These are phyloP conservation scores for Hydropsyche tenuis DNA, from an alignment of 1,140 invertebrate species.

Conservation along the genomic window DNA sequence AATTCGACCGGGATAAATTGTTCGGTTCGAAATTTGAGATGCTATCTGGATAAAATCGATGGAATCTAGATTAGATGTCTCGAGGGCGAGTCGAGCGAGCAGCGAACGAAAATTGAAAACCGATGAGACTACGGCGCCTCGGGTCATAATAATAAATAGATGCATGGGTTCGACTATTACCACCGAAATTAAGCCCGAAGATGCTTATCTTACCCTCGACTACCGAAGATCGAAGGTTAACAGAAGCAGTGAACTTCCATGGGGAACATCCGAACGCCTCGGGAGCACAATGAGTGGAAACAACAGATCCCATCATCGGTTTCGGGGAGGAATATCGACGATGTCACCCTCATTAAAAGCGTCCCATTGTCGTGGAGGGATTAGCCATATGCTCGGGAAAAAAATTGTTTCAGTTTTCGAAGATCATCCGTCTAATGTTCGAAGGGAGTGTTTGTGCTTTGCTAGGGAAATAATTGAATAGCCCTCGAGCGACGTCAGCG, in stretches of 20 bases:
- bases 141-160: conserved; percentile 42
- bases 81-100: not conserved
- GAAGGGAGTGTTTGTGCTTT: not conserved
- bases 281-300: not conserved
- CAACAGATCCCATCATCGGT: not conserved
- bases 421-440: too few relatives aligned
- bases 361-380: conserved; percentile 7
- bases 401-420: too few relatives aligned
- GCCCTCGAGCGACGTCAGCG: conserved; percentile 19
- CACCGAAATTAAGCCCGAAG: conserved; percentile 36
- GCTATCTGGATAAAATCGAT: conserved; percentile 3
- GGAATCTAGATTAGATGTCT: conserved; percentile 27
- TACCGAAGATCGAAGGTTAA: conserved; percentile 35
- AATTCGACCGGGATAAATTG: conserved; percentile 6
- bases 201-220: conserved; percentile 36
- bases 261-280: conserved; percentile 7
- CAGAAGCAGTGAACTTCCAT: not conserved
- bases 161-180: conserved; percentile 39
- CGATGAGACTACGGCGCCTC: conserved; percentile 40
- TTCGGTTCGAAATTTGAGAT: not conserved
- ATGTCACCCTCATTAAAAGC: conserved; percentile 13
- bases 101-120: conserved; percentile 37
- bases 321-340: too few relatives aligned
- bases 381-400: too few relatives aligned
- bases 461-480: conserved; percentile 26